Evolutionary conservation across 2,888 invertebrate genomes (phyloP), one percentile per base, ranked within the genome.

Genomic region (Orthosia incerta): DNA sequence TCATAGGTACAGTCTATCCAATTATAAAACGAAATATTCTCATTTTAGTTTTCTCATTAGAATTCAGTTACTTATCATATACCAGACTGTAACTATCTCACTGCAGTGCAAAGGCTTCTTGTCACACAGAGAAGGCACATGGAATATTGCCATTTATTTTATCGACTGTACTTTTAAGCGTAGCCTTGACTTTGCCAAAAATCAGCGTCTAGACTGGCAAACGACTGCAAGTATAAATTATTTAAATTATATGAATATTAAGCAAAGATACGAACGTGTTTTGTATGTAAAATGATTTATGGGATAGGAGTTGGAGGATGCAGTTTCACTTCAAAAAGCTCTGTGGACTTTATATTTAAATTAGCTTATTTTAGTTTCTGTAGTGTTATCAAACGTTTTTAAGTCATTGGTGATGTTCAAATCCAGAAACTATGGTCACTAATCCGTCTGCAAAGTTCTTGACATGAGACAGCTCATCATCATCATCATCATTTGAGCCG

Each of bases 131-230:
- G 39, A 39, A 39, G 39, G 39, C n/a, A 73, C 15, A 46, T 51
- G 9, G 26, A 57, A 13, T 16, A 18, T 53, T 48, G 2, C 60
- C 20, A 78, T 75, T 79, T 79, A 68, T 68, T 56, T 16, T 45
- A 57, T 66, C 82, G 86, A 75, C 77, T 79, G 83, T 86, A 86
- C 86, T 63, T 11, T 45, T 20, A 66, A 78, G 64, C 62, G 82
- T 88, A 90, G 89, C 91, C 93, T 93, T 93, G 92, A 91, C 91
- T 89, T 90, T 94, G 93, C 94, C 94, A 94, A 94, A 93, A 94
- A 92, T 92, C 91, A 87, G 87, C 83, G 94, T 86, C 86, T 86
- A 86, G 86, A 86, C 86, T 48, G 48, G 39, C 61, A 71, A 86
- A 85, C 92, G 91, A 91, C 86, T 79, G 88, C 84, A 80, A 82